A percentile compares a stretch with the other conserved stretches of the same genome.
These are phyloP conservation scores for Labeo rohita DNA, from an alignment of 2,113 vertebrate species.

Conservation along the genomic window DNA sequence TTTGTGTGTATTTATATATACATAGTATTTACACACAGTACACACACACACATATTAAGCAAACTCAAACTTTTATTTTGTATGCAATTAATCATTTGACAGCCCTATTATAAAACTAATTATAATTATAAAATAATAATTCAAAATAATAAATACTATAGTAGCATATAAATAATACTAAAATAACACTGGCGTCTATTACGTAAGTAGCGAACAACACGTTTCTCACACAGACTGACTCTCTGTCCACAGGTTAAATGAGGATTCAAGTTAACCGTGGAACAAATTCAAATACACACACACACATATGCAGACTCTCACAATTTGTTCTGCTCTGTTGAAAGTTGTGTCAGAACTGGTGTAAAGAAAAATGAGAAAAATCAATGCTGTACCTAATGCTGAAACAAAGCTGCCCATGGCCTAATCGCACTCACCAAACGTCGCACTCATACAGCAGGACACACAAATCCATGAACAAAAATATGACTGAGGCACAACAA, in stretches of 20 bases:
- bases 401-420: conserved; percentile 11
- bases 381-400: conserved; percentile 34
- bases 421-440: background rate
- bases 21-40: no score
- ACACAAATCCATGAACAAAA: background rate
- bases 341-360: conserved; percentile 10
- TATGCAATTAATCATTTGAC: no score
- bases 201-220: no score
- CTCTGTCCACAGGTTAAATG: background rate
- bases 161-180: no score
- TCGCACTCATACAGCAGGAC: background rate
- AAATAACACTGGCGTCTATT: no score
- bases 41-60: no score
- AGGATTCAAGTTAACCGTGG: background rate
- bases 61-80: no score
- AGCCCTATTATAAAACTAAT: no score
- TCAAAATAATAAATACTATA: no score
- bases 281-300: background rate
- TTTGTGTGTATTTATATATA: no score
- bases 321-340: background rate
- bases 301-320: background rate
- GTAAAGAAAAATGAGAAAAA: conserved; percentile 38
- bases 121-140: no score
- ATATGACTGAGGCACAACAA: background rate
- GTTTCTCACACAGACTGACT: background rate